phyloP scores from a whole-genome alignment of 2,113 vertebrate species.

The Ranitomeya imitator region DNA sequence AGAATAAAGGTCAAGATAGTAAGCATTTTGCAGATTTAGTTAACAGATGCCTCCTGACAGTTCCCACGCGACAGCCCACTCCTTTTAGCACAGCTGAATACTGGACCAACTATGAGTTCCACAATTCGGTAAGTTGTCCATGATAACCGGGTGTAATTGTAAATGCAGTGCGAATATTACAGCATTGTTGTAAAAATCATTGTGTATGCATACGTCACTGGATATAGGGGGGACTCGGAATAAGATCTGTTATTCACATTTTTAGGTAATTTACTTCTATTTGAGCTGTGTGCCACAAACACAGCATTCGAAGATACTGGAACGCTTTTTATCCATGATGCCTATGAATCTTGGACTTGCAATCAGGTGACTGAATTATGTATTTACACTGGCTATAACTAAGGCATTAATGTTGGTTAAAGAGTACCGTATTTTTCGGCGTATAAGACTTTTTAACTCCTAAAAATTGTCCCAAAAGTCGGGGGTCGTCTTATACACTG shows the following conservation, averaged over 20 bases:
- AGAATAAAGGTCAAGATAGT: constrained; percentile 75
- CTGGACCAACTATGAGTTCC: constrained; percentile 95
- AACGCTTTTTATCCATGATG: constrained; percentile 87
- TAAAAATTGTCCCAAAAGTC: no score
- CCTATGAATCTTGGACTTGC: constrained; percentile 88
- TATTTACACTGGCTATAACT: neutral
- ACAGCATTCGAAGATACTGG: constrained; percentile 88
- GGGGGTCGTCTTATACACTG: no score
- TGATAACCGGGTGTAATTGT: neutral
- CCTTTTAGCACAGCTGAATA: constrained; percentile 91
- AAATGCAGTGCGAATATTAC: neutral
- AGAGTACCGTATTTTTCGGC: no score
- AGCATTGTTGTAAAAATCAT: neutral
- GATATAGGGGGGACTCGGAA: neutral
- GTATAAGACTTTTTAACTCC: no score
- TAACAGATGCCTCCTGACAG: constrained; percentile 90
- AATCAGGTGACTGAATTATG: constrained; percentile 79
- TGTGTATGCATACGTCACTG: neutral
- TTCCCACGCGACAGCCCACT: constrained; percentile 84
- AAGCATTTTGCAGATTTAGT: constrained; percentile 88
- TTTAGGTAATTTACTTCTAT: constrained; percentile 89
- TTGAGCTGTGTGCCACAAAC: constrained; percentile 86
- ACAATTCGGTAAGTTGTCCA: constrained; percentile 85
- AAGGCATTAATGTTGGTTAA: neutral
- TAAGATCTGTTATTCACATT: constrained; percentile 60